A percentile compares a stretch with the other conserved stretches of the same genome.
Evolutionary conservation across 2,113 vertebrate species (phyloP).

Genomic region (Rhipidura dahli): DNA sequence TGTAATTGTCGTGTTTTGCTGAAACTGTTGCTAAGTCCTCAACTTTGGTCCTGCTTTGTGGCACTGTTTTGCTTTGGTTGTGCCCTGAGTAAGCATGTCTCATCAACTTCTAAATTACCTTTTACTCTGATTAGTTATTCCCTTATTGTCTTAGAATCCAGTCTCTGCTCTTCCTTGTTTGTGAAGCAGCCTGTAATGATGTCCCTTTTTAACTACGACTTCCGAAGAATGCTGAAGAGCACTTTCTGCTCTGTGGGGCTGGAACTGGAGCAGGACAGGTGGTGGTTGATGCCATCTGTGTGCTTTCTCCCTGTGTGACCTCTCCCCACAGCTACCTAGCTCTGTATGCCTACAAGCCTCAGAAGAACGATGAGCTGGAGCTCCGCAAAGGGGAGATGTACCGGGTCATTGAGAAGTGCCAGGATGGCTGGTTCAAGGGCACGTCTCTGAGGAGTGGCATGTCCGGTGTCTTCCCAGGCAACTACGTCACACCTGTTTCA

Average conservation of each 20-base stretch:
- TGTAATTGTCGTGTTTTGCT: neutral
- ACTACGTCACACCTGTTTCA: constrained; percentile 96
- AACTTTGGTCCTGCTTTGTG: neutral
- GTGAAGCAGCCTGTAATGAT: neutral
- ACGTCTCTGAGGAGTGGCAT: constrained; percentile 88
- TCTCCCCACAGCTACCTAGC: constrained; percentile 82
- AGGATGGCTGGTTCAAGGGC: constrained; percentile 98
- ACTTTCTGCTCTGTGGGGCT: neutral
- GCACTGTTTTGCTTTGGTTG: neutral
- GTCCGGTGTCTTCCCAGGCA: constrained; percentile 95
- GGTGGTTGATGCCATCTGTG: neutral
- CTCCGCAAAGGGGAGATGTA: constrained; percentile 98
- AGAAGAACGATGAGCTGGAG: constrained; percentile 96
- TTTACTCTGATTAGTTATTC: neutral
- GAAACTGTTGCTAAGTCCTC: neutral
- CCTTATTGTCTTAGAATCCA: neutral
- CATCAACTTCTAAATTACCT: neutral
- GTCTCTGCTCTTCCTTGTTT: neutral
- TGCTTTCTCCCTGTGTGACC: neutral
- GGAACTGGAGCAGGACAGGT: neutral
- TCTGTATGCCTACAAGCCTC: constrained; percentile 95
- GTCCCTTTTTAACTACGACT: neutral
- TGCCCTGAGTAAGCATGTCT: neutral
- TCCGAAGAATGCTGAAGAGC: neutral
- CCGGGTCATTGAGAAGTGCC: constrained; percentile 95